A percentile compares a stretch with the other conserved stretches of the same genome.
These are phyloP conservation scores for Rallus crepitans DNA, from an alignment of 2,797 vertebrate genomes.

Conservation along the genomic window DNA sequence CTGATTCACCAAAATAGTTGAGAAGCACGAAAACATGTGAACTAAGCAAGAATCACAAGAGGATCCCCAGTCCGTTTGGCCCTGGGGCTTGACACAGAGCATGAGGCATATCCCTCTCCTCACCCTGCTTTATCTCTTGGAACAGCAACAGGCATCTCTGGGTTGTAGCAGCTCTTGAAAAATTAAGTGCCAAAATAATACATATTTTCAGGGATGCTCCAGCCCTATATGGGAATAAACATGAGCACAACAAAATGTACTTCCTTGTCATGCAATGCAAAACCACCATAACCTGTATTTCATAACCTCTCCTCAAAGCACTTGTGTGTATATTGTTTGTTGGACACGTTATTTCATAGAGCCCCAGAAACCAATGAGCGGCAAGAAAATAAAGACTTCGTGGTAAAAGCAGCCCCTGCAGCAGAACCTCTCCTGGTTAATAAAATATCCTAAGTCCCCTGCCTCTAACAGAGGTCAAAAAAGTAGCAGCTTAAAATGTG, in stretches of 20 bases:
- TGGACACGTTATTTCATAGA: background rate
- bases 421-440: background rate
- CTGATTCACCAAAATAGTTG: background rate
- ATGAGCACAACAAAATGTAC: background rate
- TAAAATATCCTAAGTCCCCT: background rate
- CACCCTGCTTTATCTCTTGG: background rate
- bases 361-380: background rate
- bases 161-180: background rate
- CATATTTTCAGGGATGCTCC: background rate
- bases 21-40: background rate
- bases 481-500: background rate
- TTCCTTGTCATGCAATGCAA: background rate
- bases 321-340: background rate
- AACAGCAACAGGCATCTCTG: background rate
- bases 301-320: background rate
- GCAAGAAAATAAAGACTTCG: background rate
- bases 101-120: background rate
- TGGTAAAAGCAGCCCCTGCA: background rate
- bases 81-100: background rate
- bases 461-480: background rate
- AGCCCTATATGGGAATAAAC: background rate
- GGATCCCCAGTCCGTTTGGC: background rate
- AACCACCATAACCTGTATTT: background rate
- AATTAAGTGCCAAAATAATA: background rate
- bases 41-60: background rate